phyloP scores from a whole-genome alignment of 2,797 vertebrate genomes.

The Diceros bicornis region DNA sequence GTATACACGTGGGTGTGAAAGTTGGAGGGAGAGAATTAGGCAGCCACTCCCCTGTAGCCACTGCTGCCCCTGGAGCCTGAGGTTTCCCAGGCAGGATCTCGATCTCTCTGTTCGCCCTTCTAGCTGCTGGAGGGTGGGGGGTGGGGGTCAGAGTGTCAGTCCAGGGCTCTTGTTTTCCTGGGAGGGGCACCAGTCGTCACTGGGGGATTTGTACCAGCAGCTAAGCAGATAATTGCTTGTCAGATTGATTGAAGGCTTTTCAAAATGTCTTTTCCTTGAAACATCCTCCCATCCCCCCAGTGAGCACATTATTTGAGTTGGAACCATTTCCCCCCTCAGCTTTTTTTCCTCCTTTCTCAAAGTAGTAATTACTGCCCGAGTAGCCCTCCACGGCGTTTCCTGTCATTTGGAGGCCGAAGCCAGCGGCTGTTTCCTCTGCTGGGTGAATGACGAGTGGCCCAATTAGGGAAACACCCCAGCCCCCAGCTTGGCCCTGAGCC shows the following conservation, averaged over 20 bases:
- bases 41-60: not conserved
- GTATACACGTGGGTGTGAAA: not conserved
- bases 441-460: conserved; percentile 87
- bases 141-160: not conserved
- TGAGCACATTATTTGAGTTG: conserved; percentile 90
- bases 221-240: conserved; percentile 93
- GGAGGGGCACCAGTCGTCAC: conserved; percentile 69
- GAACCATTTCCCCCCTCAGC: conserved; percentile 85
- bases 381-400: conserved; percentile 89
- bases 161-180: conserved; percentile 68
- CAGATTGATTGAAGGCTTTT: conserved; percentile 92
- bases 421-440: conserved; percentile 89
- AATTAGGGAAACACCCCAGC: conserved; percentile 87
- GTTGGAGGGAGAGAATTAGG: not conserved
- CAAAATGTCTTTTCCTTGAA: conserved; percentile 90
- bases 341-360: conserved; percentile 87
- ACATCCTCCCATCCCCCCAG: conserved; percentile 86
- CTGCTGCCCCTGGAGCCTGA: not conserved
- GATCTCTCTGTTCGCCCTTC: not conserved
- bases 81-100: not conserved
- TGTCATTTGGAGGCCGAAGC: conserved; percentile 90
- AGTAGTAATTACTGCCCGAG: conserved; percentile 92
- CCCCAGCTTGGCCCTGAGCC: conserved; percentile 68
- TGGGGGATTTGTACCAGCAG: conserved; percentile 85
- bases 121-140: accelerated